Percentiles rank a stretch among this genome's conserved stretches.
Conservation (phyloP, 2,888 invertebrate genomes). For the Tachina grossa region DNA sequence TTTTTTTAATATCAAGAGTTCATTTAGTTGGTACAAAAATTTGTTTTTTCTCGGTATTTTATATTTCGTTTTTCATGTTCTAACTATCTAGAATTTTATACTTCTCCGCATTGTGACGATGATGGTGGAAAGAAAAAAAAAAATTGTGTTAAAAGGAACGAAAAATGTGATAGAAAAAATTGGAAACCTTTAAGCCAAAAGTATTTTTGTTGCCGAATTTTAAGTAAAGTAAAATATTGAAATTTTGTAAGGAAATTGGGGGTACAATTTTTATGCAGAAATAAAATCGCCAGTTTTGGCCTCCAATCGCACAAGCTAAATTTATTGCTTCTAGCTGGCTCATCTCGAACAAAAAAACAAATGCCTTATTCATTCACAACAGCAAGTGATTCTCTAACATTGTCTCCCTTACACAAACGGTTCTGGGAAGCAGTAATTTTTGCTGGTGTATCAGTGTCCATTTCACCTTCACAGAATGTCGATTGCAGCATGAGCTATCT, state of each 20-base stretch:
- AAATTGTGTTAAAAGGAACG: background rate
- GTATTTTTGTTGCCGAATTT: background rate
- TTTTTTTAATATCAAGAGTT: constrained; percentile 63
- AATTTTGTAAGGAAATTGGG: background rate
- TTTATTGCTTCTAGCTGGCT: too few species aligned
- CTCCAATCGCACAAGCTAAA: too few species aligned
- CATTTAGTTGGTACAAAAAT: constrained; percentile 56
- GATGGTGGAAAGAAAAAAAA: constrained; percentile 34
- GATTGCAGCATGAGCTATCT: too few species aligned
- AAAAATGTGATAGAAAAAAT: constrained; percentile 33
- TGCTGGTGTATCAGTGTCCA: too few species aligned
- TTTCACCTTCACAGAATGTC: too few species aligned
- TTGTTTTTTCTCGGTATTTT: constrained; percentile 34
- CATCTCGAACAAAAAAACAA: too few species aligned
- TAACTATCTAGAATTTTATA: constrained; percentile 19
- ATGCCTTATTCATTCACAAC: too few species aligned
- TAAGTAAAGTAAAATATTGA: background rate
- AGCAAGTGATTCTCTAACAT: too few species aligned
- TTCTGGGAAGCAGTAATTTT: too few species aligned
- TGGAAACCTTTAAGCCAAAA: constrained; percentile 60
- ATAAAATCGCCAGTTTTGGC: background rate
- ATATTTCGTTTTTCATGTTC: constrained; percentile 38
- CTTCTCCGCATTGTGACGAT: constrained; percentile 19
- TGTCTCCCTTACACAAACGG: too few species aligned
- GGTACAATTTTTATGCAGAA: background rate